Percentiles rank a stretch among this genome's conserved stretches.
phyloP scores from a whole-genome alignment of 92 coral and sea anemone species.

The Porites cylindrica region DNA sequence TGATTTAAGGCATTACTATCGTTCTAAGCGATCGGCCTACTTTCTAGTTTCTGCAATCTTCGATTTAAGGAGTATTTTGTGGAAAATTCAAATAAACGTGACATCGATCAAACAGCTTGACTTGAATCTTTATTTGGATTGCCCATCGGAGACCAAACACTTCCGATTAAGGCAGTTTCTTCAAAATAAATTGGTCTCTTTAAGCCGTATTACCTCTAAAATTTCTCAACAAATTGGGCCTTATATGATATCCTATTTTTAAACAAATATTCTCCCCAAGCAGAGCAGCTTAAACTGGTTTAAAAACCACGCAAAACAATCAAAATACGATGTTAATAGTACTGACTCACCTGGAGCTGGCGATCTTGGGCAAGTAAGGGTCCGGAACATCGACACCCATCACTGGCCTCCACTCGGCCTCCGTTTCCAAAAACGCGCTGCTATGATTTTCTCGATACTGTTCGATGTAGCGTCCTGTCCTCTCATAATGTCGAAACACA shows the following conservation, averaged over 20 bases:
- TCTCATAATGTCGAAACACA: constrained; percentile 92
- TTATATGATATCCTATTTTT: not conserved
- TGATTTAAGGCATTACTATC: not conserved
- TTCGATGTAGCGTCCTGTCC: constrained; percentile 77
- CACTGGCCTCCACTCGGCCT: constrained; percentile 68
- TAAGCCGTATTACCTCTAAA: not conserved
- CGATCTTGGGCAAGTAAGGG: constrained; percentile 86
- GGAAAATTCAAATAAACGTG: constrained; percentile 16
- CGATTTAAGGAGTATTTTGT: not conserved
- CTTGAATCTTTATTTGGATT: not conserved
- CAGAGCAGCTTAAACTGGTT: constrained; percentile 5
- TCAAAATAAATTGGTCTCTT: not conserved
- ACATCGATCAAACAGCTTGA: constrained; percentile 4
- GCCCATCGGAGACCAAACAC: not conserved
- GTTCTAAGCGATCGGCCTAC: not conserved
- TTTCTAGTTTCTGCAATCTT: not conserved
- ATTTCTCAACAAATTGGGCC: not conserved
- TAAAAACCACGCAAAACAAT: constrained; percentile 37
- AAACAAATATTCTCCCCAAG: not conserved
- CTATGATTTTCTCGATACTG: constrained; percentile 92
- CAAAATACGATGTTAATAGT: constrained; percentile 67
- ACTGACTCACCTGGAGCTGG: constrained; percentile 78
- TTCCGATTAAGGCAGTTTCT: not conserved
- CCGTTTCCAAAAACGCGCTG: constrained; percentile 70
- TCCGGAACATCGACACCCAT: constrained; percentile 87